These are phyloP conservation scores for Drosophila melanica DNA, from an alignment of 1,140 invertebrate genomes.

Conservation along the genomic window DNA sequence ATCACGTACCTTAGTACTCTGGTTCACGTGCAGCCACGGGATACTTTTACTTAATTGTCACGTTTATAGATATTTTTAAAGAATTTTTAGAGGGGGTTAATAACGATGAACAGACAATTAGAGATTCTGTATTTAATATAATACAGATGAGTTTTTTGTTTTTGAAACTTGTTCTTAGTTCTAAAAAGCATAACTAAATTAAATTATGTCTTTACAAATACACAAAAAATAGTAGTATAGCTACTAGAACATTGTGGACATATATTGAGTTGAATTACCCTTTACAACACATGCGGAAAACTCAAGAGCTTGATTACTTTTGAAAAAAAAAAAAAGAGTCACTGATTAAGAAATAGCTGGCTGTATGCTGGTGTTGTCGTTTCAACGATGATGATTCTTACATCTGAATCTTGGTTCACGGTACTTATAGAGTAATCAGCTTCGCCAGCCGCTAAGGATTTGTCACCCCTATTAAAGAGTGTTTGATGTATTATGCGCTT, in stretches of 20 bases:
- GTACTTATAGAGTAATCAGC: conserved; percentile 64
- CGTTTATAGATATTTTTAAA: conserved; percentile 32
- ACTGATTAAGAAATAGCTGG: conserved; percentile 23
- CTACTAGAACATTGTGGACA: not conserved
- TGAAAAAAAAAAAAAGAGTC: conserved; percentile 29
- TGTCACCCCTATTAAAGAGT: conserved; percentile 82
- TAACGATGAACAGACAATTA: too few species aligned
- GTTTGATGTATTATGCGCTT: conserved; percentile 84
- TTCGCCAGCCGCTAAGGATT: conserved; percentile 75
- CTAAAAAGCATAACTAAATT: too few species aligned
- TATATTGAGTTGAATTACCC: not conserved
- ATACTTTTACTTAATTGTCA: conserved; percentile 51
- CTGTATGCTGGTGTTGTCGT: conserved; percentile 1
- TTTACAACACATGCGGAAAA: not conserved
- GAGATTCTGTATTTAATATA: too few species aligned
- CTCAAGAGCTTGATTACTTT: conserved; percentile 49
- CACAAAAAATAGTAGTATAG: too few species aligned
- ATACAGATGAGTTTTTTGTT: too few species aligned
- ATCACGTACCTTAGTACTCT: conserved; percentile 17
- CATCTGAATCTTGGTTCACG: conserved; percentile 4
- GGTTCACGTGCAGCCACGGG: conserved; percentile 48
- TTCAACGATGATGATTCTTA: conserved; percentile 1
- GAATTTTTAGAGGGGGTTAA: too few species aligned
- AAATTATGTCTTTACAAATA: too few species aligned
- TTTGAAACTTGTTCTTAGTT: too few species aligned